phyloP scores from a whole-genome alignment of 2,797 vertebrate species.

The Acridotheres tristis region DNA sequence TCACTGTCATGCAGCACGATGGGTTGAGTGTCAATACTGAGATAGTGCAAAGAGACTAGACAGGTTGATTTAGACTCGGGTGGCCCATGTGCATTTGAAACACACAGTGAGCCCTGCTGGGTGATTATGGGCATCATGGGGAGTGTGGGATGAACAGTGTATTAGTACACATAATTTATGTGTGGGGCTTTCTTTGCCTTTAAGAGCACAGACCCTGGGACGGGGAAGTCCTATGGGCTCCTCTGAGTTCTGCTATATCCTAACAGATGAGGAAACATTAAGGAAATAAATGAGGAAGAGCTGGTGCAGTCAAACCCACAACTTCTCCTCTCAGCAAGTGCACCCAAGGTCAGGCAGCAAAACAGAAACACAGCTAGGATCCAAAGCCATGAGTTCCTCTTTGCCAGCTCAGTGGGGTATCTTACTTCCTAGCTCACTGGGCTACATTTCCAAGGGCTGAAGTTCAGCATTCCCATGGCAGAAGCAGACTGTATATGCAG shows the following conservation, averaged over 20 bases:
- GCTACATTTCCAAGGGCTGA: background rate
- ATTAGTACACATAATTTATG: slow-evolving; percentile 16
- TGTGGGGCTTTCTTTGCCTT: background rate
- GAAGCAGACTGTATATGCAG: background rate
- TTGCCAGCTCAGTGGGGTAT: fast-evolving
- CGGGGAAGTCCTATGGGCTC: background rate
- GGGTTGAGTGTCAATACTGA: slow-evolving; percentile 5
- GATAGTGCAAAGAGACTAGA: background rate
- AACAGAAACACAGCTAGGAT: background rate
- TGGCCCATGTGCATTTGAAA: background rate
- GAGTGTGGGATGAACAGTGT: background rate
- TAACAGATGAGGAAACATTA: background rate
- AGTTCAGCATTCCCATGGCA: background rate
- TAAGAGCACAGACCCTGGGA: background rate
- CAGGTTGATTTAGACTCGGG: background rate
- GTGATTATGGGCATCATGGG: slow-evolving; percentile 39
- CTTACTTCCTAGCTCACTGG: background rate
- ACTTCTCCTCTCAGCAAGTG: background rate
- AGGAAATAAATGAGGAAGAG: background rate
- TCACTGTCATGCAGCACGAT: slow-evolving; percentile 12
- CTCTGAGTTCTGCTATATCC: background rate
- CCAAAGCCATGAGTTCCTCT: background rate
- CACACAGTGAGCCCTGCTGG: background rate
- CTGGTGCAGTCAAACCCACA: background rate
- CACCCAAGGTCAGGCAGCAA: background rate